Evolutionary conservation across 2,113 vertebrate species (phyloP).

Genomic region (Pungitius pungitius): DNA sequence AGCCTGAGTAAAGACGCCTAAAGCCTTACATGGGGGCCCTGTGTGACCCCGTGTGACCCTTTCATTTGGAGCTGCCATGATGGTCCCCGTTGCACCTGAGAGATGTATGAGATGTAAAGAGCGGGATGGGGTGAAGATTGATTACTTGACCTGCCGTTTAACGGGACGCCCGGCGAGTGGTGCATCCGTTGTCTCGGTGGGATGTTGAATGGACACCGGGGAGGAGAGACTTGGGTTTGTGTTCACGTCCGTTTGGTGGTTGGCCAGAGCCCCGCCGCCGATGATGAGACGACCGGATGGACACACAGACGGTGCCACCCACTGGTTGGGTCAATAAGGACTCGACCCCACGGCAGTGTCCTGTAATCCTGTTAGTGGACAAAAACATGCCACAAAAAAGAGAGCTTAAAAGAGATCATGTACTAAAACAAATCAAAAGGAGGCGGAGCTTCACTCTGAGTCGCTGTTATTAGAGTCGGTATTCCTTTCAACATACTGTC

Average conservation of each 20-base stretch:
- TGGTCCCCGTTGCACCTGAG: slow-evolving; percentile 49
- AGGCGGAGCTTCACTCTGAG: slow-evolving; percentile 8
- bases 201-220: slow-evolving; percentile 50
- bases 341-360: slow-evolving; percentile 2
- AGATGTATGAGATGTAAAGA: slow-evolving; percentile 63
- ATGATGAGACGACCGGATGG: slow-evolving; percentile 42
- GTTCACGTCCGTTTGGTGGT: slow-evolving; percentile 46
- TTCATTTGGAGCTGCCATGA: slow-evolving; percentile 56
- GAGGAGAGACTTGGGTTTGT: slow-evolving; percentile 35
- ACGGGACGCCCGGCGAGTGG: slow-evolving; percentile 35
- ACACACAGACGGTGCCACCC: background rate
- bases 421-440: background rate
- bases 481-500: background rate
- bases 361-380: slow-evolving; percentile 31
- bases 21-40: slow-evolving; percentile 40
- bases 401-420: slow-evolving; percentile 8
- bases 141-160: slow-evolving; percentile 60
- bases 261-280: slow-evolving; percentile 26
- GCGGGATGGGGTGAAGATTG: slow-evolving; percentile 58
- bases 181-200: slow-evolving; percentile 37
- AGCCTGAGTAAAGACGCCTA: slow-evolving; percentile 64
- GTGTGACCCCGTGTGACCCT: slow-evolving; percentile 20
- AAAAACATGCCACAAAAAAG: slow-evolving; percentile 10
- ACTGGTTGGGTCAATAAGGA: slow-evolving; percentile 8
- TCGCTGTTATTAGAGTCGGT: background rate